Evolutionary conservation across 2,797 vertebrate genomes (phyloP), one percentile per base, ranked within the genome.

Genomic region (Melanotaenia nigrans): DNA sequence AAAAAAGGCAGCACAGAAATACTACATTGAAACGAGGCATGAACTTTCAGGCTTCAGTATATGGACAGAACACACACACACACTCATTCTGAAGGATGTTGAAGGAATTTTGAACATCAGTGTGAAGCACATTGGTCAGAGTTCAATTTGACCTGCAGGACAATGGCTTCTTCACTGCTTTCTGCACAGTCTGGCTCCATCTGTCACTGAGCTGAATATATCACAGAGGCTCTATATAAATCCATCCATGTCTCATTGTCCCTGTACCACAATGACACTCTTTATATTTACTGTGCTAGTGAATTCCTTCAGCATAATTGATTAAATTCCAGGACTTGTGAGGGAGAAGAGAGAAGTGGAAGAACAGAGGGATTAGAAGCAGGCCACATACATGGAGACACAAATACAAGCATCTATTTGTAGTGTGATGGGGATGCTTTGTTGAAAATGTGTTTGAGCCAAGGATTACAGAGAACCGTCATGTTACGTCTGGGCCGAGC

Each of bases 221-320:
- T 90, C 89, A 90, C 90, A 87, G 79, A 82, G 77, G 61, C 84
- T 82, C 89, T 81, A 90, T 87, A 92, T 91, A 86, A 93, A 93
- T 85, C 77, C 78, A 71, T 85, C 75, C 80, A 71, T 74, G 85
- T 81, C 83, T 88, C 88, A 91, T 93, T 94, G 91, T 93, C 84
- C 71, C 20, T 8, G 4, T 62, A 8, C 58, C 33, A 95, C 94
- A 95, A 93, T 85, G 90, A 84, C 66, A 47, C 83, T 72, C 90
- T 95, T 94, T 89, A 94, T 92, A 63, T 81, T 69, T 51, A 72
- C 79, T 51, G 74, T 68, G 80, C 73, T 69, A 81, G 28, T 62
- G 81, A 94, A 93, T 94, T 28, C 91, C 87, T 83, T 36, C 11
- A 56, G 59, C 60, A 5, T 61, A 87, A 92, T 90, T 85, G 90